Conservation (phyloP, 2,113 vertebrate genomes). For the Actinemys pallida region DNA sequence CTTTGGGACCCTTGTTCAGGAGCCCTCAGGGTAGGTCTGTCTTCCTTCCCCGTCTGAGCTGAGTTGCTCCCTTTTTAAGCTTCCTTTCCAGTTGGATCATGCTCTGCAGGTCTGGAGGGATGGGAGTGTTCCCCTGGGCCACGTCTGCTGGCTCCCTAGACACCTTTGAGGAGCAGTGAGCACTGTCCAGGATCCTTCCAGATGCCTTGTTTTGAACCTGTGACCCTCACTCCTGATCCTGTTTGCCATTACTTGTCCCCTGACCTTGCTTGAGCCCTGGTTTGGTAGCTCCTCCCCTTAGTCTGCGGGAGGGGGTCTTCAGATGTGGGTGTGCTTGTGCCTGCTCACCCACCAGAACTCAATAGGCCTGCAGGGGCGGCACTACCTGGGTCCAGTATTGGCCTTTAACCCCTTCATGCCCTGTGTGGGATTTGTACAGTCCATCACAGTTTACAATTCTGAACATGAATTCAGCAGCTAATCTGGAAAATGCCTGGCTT, state of each 20-base stretch:
- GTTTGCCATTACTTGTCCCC: too few species aligned
- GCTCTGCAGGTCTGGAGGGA: neutral
- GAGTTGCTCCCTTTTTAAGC: neutral
- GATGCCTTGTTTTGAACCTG: too few species aligned
- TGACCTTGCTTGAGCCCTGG: too few species aligned
- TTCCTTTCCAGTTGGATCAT: neutral
- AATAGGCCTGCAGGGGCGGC: neutral
- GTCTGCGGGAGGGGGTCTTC: too few species aligned
- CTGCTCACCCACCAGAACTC: too few species aligned
- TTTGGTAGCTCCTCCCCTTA: too few species aligned
- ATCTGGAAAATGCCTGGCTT: neutral
- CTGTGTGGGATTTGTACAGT: neutral
- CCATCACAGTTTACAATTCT: neutral
- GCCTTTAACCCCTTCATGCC: neutral
- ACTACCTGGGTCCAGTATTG: neutral
- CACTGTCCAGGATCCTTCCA: too few species aligned
- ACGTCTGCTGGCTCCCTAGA: too few species aligned
- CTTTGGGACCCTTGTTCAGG: neutral
- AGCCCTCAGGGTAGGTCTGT: neutral
- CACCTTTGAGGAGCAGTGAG: too few species aligned
- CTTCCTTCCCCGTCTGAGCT: neutral
- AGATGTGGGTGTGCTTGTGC: too few species aligned
- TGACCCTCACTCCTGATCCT: too few species aligned
- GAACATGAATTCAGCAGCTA: neutral
- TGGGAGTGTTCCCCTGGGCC: too few species aligned